Evolutionary conservation across 2,888 invertebrate species (phyloP), one percentile per base, ranked within the genome.

Genomic region (Campoplex nolae): DNA sequence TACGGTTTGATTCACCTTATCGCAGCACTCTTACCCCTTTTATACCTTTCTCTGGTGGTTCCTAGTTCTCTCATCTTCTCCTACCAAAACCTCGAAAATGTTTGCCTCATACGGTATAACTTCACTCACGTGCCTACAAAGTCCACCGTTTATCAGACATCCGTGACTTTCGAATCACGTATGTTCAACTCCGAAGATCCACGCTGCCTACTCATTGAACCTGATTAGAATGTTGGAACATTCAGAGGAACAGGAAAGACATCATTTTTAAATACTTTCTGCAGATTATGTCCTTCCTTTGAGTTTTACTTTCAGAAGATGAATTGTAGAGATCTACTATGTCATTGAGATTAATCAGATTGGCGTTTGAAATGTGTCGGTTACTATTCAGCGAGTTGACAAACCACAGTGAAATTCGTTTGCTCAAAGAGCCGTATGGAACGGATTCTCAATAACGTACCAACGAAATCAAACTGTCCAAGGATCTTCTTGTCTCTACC

Each of bases 1-100:
- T 94, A 94, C 94, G 94, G 91, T 94, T 94, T 94, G 94, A 94
- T 93, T 94, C 94, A 92, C 94, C 94, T 94, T 94, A 94, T 94
- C 94, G 93, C 90, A 89, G 88, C 88, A 90, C 91, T 89, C 90
- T 83, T 62, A 42, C 77, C 90, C 90, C 89, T 88, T 89, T 85
- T 76, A 23, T 23, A 45, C 75, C 78, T 84, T 83, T 65, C 84
- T 79, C 58, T 73, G 45, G 70, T 48, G 67, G 68, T 32, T 62
- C 56, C 48, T 18, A 62, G 65, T 48, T 58, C 75, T 65, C 68
- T 81, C 67, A 51, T 77, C 73, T 67, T 51, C 45, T 38, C 71
- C 38, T 76, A 23, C 56, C 77, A 56, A 76, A 71, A 74, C 77
- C 85, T 58, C 70, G 45, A 56, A 77, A 84, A 80, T 58, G 62